These are phyloP conservation scores for Chelonoidis abingdonii DNA, from an alignment of 2,113 vertebrate genomes.

Conservation along the genomic window DNA sequence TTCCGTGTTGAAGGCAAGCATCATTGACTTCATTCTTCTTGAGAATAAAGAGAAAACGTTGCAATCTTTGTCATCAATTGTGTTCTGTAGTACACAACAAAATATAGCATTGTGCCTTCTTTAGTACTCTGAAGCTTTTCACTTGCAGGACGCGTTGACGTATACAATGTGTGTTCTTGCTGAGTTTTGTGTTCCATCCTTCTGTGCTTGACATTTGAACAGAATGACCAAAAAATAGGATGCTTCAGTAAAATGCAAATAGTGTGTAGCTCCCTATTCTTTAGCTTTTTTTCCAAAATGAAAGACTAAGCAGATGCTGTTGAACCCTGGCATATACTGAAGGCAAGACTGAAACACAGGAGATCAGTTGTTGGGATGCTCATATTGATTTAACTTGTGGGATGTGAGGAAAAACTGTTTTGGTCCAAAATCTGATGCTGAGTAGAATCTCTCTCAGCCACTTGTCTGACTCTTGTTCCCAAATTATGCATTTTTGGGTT, in stretches of 20 bases:
- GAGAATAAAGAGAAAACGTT: background rate
- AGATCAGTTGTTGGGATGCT: background rate
- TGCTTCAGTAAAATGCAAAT: background rate
- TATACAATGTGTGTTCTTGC: fast-evolving
- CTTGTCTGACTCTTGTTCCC: background rate
- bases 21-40: background rate
- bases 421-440: background rate
- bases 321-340: background rate
- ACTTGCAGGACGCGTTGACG: fast-evolving
- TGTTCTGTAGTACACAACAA: background rate
- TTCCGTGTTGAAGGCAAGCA: background rate
- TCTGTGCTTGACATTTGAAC: background rate
- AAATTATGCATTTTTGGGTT: conserved; percentile 23
- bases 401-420: background rate
- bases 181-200: fast-evolving
- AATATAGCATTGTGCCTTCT: background rate
- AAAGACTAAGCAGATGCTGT: background rate
- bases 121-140: background rate
- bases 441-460: background rate
- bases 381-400: fast-evolving
- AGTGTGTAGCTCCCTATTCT: background rate
- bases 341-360: background rate
- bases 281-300: background rate
- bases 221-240: background rate
- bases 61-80: background rate